These are phyloP conservation scores for Mola mola DNA, from an alignment of 2,113 vertebrate genomes.

Conservation along the genomic window DNA sequence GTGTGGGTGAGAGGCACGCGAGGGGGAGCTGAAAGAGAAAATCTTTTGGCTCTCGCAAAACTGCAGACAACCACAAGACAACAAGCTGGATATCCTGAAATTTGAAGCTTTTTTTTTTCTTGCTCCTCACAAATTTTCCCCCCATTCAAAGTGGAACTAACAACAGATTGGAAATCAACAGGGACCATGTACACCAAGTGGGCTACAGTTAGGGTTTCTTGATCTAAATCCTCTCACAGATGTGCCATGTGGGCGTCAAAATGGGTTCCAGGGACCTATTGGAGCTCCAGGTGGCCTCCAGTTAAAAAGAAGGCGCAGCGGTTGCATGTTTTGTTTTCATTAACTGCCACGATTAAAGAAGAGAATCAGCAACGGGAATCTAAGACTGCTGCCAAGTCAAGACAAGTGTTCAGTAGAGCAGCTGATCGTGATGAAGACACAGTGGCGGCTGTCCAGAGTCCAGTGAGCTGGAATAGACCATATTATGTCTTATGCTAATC, in stretches of 20 bases:
- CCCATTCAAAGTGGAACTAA: conserved; percentile 4
- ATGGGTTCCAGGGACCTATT: conserved; percentile 13
- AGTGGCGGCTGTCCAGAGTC: too few species aligned
- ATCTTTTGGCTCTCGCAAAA: conserved; percentile 21
- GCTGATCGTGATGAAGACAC: conserved; percentile 46
- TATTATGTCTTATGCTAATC: too few species aligned
- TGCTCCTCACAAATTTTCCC: background rate
- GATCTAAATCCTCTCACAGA: conserved; percentile 12
- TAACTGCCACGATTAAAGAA: conserved; percentile 30
- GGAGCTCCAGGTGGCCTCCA: conserved; percentile 30
- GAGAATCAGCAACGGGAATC: conserved; percentile 10
- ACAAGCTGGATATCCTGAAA: conserved; percentile 41
- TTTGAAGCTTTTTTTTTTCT: background rate
- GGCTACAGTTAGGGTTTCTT: background rate
- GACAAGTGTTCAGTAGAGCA: conserved; percentile 37
- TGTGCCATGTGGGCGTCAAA: conserved; percentile 18
- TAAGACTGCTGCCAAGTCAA: conserved; percentile 34
- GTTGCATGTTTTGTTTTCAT: conserved; percentile 38
- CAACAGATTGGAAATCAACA: conserved; percentile 23
- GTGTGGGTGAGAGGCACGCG: conserved; percentile 4
- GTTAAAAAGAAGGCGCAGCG: conserved; percentile 22
- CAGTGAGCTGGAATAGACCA: too few species aligned
- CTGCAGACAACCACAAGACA: conserved; percentile 33
- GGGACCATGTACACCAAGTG: background rate
- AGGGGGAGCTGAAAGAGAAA: conserved; percentile 28